A percentile compares a stretch with the other conserved stretches of the same genome.
phyloP scores from a whole-genome alignment of 1,140 invertebrate species.

The Mizuhopecten yessoensis region DNA sequence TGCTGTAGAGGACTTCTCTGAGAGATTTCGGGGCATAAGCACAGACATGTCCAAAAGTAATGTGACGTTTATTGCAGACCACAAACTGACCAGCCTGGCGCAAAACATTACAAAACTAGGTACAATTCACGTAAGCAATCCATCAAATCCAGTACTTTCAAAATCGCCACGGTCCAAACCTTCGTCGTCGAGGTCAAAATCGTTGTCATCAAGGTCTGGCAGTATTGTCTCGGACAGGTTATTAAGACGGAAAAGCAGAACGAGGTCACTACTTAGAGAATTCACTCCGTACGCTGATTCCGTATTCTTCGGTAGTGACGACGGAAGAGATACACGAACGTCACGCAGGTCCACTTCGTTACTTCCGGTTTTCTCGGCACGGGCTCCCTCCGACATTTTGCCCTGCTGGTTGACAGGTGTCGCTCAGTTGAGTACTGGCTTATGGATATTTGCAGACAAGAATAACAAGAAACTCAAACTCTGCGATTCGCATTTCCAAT shows the following conservation, averaged over 20 bases:
- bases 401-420: conserved; percentile 57
- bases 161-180: not conserved
- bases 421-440: not conserved
- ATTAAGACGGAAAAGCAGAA: not conserved
- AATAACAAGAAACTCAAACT: conserved; percentile 60
- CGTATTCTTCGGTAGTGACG: not conserved
- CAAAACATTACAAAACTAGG: not conserved
- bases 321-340: not conserved
- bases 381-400: conserved; percentile 49
- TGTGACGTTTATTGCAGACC: not conserved
- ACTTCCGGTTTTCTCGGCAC: not conserved
- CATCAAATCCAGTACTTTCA: not conserved
- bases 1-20: not conserved
- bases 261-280: not conserved
- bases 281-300: conserved; percentile 6
- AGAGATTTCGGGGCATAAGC: not conserved
- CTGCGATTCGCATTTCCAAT: conserved; percentile 46
- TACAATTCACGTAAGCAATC: not conserved
- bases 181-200: not conserved
- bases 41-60: not conserved
- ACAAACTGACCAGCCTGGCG: not conserved
- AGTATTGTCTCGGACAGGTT: not conserved
- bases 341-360: not conserved
- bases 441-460: conserved; percentile 57
- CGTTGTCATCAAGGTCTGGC: not conserved